Percentiles rank a stretch among this genome's conserved stretches.
These are phyloP conservation scores for Phrynosoma blainvillii DNA, from an alignment of 2,113 vertebrate genomes.

Conservation along the genomic window DNA sequence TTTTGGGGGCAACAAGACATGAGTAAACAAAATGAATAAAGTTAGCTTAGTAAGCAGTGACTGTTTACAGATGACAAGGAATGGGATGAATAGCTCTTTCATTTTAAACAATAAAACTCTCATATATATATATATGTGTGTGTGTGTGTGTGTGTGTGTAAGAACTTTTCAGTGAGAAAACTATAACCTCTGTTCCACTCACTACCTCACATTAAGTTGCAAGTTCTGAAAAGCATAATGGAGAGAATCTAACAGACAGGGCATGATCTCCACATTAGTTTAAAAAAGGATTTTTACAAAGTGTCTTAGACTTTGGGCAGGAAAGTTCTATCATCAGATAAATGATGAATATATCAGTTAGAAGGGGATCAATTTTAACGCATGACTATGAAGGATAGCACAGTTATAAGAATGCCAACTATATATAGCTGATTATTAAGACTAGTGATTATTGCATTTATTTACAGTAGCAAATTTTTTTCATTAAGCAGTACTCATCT, in stretches of 20 bases:
- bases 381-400: background rate
- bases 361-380: background rate
- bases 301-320: conserved; percentile 20
- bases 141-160: too few relatives aligned
- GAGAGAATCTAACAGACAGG: background rate
- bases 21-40: too few relatives aligned
- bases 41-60: too few relatives aligned
- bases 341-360: conserved; percentile 17
- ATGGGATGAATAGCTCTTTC: too few relatives aligned
- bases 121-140: too few relatives aligned
- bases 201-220: background rate
- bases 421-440: background rate
- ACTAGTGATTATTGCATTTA: background rate
- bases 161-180: background rate
- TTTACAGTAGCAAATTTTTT: background rate
- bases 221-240: background rate
- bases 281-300: background rate
- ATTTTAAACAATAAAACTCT: too few relatives aligned
- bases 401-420: background rate
- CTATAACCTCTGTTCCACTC: background rate
- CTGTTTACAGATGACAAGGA: too few relatives aligned
- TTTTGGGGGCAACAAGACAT: too few relatives aligned
- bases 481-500: background rate
- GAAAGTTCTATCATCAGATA: conserved; percentile 10
- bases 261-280: background rate